A percentile compares a stretch with the other conserved stretches of the same genome.
phyloP scores from a whole-genome alignment of 2,888 invertebrate genomes.

The Machimus atricapillus region DNA sequence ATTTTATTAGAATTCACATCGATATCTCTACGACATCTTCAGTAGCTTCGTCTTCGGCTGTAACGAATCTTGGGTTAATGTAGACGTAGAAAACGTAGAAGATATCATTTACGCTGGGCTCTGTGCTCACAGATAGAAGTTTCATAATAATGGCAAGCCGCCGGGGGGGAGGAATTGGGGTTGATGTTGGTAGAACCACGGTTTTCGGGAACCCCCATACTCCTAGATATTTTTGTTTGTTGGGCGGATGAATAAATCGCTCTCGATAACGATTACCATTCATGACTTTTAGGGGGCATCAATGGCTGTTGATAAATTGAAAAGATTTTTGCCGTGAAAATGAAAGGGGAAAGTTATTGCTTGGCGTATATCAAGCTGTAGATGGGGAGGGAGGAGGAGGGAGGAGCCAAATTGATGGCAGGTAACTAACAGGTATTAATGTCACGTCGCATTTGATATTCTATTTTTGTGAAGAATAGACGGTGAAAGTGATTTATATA shows the following conservation, averaged over 20 bases:
- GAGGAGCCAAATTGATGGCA: background rate
- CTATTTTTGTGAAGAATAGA: background rate
- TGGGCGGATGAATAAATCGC: constrained; percentile 39
- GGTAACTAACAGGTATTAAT: constrained; percentile 14
- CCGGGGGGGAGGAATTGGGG: background rate
- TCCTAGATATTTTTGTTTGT: constrained; percentile 1
- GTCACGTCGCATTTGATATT: background rate
- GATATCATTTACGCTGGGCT: background rate
- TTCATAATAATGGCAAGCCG: background rate
- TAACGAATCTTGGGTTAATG: background rate
- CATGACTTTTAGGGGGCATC: constrained; percentile 42
- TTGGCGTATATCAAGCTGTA: constrained; percentile 1
- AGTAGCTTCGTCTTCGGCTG: background rate
- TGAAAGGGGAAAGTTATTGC: constrained; percentile 37
- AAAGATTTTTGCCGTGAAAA: constrained; percentile 41
- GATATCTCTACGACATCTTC: constrained; percentile 22
- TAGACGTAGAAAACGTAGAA: background rate
- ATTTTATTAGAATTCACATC: constrained; percentile 31
- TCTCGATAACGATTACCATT: constrained; percentile 44
- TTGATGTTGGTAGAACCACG: background rate
- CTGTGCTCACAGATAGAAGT: background rate
- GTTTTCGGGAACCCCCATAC: background rate
- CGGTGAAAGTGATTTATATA: background rate
- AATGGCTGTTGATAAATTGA: constrained; percentile 43
- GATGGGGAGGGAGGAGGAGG: background rate